phyloP scores from a whole-genome alignment of 2,888 invertebrate genomes.

The Eupeodes latifasciatus region DNA sequence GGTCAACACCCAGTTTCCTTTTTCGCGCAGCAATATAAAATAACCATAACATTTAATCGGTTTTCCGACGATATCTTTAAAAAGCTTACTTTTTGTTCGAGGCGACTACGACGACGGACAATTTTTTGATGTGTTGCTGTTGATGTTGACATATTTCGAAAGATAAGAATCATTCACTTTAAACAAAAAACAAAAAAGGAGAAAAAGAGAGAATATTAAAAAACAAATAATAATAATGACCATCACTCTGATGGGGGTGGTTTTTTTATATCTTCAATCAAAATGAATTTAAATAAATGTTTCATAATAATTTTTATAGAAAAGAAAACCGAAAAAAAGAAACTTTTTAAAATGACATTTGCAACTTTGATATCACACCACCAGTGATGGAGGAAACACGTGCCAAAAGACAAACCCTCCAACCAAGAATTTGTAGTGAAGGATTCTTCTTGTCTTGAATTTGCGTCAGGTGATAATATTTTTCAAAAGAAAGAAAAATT shows the following conservation, averaged over 20 bases:
- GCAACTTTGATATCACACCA: neutral
- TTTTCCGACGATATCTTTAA: neutral
- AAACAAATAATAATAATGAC: neutral
- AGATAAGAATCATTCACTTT: neutral
- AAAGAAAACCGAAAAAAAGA: neutral
- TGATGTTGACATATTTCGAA: neutral
- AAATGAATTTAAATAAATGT: neutral
- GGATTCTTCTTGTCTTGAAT: neutral
- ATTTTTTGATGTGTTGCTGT: neutral
- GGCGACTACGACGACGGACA: no score
- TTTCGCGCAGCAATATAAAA: neutral
- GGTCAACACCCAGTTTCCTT: neutral
- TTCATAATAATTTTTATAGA: neutral
- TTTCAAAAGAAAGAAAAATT: neutral
- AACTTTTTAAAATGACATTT: neutral
- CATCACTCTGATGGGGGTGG: neutral
- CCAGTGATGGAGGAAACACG: neutral
- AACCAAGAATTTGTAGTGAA: neutral
- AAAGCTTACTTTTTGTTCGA: neutral
- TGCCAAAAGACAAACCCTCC: neutral
- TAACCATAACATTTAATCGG: neutral
- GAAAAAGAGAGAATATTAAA: neutral
- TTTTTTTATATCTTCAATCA: constrained; percentile 5
- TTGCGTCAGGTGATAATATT: constrained; percentile 13
- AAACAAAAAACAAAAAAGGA: neutral